Percentiles rank a stretch among this genome's conserved stretches.
Evolutionary conservation across 2,113 vertebrate species (phyloP).

Genomic region (Heterotis niloticus): DNA sequence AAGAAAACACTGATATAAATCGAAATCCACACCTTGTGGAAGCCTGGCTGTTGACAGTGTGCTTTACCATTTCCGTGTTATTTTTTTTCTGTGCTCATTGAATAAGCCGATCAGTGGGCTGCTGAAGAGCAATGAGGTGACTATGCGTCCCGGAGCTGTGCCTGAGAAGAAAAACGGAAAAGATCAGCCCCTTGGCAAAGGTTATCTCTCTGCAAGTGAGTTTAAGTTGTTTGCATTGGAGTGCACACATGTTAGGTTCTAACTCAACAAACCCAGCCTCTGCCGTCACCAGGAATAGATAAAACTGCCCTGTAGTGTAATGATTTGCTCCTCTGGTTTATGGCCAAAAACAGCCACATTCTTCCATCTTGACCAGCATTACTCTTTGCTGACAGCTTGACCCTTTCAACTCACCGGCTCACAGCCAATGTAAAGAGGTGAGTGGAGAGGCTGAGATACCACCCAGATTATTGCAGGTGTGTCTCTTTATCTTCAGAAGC

Average conservation of each 20-base stretch:
- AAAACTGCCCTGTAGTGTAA: slow-evolving; percentile 9
- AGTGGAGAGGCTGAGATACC: background rate
- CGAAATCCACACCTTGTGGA: background rate
- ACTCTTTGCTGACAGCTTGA: slow-evolving; percentile 20
- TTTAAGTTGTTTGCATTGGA: slow-evolving; percentile 14
- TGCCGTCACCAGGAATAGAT: background rate
- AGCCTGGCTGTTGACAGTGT: background rate
- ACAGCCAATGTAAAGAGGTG: background rate
- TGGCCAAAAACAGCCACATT: slow-evolving; percentile 14
- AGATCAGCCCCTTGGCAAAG: slow-evolving; percentile 9
- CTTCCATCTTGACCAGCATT: slow-evolving; percentile 11
- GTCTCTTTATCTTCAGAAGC: background rate
- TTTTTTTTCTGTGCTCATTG: background rate
- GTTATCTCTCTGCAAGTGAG: slow-evolving; percentile 9
- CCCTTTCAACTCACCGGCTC: slow-evolving; percentile 3
- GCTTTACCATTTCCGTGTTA: background rate
- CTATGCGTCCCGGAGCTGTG: background rate
- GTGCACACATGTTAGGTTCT: slow-evolving; percentile 10
- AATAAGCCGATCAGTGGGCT: background rate
- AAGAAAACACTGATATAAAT: slow-evolving; percentile 5
- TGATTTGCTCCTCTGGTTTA: background rate
- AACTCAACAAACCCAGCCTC: background rate
- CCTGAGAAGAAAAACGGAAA: background rate
- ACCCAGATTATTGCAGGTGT: background rate
- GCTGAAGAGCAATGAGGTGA: slow-evolving; percentile 5